A percentile compares a stretch with the other conserved stretches of the same genome.
Evolutionary conservation across 1,140 invertebrate genomes (phyloP).

Genomic region (Plectrocnemia conspersa): DNA sequence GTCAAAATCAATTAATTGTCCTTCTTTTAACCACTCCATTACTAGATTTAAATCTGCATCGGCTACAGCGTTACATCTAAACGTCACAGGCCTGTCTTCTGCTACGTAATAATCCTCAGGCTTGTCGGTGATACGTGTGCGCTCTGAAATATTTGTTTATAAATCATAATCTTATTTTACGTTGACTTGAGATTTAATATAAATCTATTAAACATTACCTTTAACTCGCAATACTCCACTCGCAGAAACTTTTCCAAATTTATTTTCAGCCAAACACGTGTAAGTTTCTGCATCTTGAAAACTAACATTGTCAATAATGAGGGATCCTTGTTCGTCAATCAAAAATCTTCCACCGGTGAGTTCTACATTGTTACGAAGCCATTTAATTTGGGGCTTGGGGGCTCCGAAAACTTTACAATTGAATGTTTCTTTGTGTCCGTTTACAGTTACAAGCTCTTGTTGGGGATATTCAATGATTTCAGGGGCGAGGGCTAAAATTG

Average conservation of each 20-base stretch:
- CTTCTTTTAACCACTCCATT: constrained; percentile 87
- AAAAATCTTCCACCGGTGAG: constrained; percentile 79
- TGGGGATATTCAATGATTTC: constrained; percentile 81
- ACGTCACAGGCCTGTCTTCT: constrained; percentile 83
- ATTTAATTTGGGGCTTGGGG: constrained; percentile 90
- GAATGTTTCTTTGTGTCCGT: constrained; percentile 75
- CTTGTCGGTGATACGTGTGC: constrained; percentile 76
- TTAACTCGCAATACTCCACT: constrained; percentile 77
- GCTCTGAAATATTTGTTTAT: constrained; percentile 49
- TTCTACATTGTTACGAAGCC: constrained; percentile 77
- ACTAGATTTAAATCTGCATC: constrained; percentile 73
- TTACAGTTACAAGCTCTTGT: constrained; percentile 71
- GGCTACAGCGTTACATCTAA: constrained; percentile 86
- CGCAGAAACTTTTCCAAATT: constrained; percentile 76
- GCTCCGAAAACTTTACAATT: constrained; percentile 94
- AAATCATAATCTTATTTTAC: neutral
- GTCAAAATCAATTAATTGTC: constrained; percentile 81
- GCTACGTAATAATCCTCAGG: constrained; percentile 89
- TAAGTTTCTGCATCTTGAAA: constrained; percentile 86
- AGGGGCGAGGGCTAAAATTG: constrained; percentile 71
- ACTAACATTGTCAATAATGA: constrained; percentile 77
- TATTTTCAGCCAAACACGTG: constrained; percentile 88
- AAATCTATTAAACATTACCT: constrained; percentile 48
- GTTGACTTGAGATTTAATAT: neutral
- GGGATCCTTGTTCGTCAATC: constrained; percentile 70